phyloP scores from a whole-genome alignment of 2,888 invertebrate species.

The Camponotus fellah region DNA sequence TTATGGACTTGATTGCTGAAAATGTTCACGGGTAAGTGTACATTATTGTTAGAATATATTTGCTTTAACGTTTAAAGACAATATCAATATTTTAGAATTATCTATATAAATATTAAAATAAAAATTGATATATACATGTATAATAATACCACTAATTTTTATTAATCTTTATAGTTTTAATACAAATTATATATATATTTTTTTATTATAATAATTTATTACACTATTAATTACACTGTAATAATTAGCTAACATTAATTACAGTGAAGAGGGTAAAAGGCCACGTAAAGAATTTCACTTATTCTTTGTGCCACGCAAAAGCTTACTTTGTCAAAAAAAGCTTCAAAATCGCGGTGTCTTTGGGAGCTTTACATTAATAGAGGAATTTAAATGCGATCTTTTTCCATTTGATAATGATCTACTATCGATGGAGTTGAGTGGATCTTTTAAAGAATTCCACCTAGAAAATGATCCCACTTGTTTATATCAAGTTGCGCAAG shows the following conservation, averaged over 20 bases:
- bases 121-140: constrained; percentile 75
- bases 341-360: constrained; percentile 94
- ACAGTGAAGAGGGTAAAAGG: constrained; percentile 86
- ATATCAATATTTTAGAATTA: not conserved
- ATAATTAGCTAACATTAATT: not conserved
- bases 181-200: not conserved
- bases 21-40: constrained; percentile 88
- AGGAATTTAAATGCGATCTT: constrained; percentile 95
- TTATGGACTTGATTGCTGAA: constrained; percentile 95
- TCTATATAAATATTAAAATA: not conserved
- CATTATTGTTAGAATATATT: not conserved
- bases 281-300: constrained; percentile 93
- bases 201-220: not conserved
- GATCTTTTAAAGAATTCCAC: constrained; percentile 93
- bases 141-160: not conserved
- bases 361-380: constrained; percentile 91
- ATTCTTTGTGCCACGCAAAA: constrained; percentile 95
- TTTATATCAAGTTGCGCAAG: constrained; percentile 95
- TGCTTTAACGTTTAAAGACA: not conserved
- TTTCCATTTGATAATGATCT: constrained; percentile 97
- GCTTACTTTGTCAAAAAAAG: constrained; percentile 94
- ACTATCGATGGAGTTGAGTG: constrained; percentile 95
- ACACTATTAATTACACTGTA: not conserved
- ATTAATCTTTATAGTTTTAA: not conserved
- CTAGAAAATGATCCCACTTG: constrained; percentile 96